These are phyloP conservation scores for Muntiacus muntjak DNA, from an alignment of 2,113 vertebrate species.

Conservation along the genomic window DNA sequence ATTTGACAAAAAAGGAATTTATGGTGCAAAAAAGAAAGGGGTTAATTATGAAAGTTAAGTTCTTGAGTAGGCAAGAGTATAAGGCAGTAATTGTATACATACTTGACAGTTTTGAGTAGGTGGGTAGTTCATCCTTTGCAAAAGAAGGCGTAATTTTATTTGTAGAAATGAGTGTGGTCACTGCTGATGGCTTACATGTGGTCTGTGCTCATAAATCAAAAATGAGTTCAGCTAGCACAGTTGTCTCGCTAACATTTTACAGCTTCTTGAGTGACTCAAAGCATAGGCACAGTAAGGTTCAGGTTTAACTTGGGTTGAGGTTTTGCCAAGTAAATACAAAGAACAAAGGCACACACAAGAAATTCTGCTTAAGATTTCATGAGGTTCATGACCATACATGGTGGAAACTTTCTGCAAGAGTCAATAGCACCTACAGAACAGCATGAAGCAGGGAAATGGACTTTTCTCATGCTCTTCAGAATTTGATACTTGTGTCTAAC, in stretches of 20 bases:
- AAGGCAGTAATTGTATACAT: too few species aligned
- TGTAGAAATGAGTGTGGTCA: not conserved
- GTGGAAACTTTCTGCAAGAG: not conserved
- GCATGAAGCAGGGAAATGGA: not conserved
- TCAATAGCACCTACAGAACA: not conserved
- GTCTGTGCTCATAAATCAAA: not conserved
- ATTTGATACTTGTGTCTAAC: not conserved
- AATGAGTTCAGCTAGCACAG: not conserved
- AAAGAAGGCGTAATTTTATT: not conserved
- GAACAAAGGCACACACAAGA: not conserved
- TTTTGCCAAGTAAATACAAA: not conserved
- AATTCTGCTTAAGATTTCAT: not conserved
- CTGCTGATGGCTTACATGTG: not conserved
- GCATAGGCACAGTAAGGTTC: not conserved
- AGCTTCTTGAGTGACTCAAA: not conserved
- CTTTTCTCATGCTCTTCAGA: not conserved
- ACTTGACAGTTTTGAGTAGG: not conserved
- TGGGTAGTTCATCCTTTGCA: not conserved
- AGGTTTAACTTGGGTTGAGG: not conserved
- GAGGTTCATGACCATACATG: not conserved
- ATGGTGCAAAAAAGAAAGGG: not conserved
- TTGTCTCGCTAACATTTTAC: not conserved
- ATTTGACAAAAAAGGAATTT: not conserved
- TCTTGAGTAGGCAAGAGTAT: not conserved
- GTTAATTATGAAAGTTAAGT: not conserved